Percentiles rank a stretch among this genome's conserved stretches.
phyloP scores from a whole-genome alignment of 2,888 invertebrate species.

The Maniola hyperantus region DNA sequence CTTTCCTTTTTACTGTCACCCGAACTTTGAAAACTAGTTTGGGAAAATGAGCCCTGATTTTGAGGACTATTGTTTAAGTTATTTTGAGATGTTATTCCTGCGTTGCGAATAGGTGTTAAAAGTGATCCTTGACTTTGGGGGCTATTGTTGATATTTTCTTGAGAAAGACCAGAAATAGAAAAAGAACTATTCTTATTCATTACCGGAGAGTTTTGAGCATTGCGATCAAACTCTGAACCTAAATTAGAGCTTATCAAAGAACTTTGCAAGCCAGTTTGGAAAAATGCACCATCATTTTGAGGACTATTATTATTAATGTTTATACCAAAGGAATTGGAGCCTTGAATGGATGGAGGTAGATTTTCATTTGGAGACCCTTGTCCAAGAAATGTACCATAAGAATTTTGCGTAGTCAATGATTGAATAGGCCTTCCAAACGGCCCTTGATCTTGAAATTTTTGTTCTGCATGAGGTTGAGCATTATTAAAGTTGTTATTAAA shows the following conservation, averaged over 20 bases:
- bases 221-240: not conserved
- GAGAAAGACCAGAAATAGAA: not conserved
- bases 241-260: not conserved
- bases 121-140: not conserved
- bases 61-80: not conserved
- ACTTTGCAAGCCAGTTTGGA: not conserved
- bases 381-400: slow-evolving; percentile 25
- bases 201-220: too few relatives aligned
- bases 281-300: not conserved
- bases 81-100: not conserved
- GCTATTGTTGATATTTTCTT: not conserved
- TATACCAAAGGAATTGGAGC: not conserved
- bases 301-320: not conserved
- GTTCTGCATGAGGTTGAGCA: slow-evolving; percentile 32
- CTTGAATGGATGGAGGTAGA: not conserved
- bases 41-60: not conserved
- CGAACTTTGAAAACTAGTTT: not conserved
- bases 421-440: not conserved
- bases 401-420: slow-evolving; percentile 26
- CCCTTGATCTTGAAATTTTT: slow-evolving; percentile 32
- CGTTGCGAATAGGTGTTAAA: not conserved
- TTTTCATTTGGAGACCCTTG: slow-evolving; percentile 1
- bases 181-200: not conserved
- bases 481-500: not conserved
- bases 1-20: not conserved